Evolutionary conservation across 2,888 invertebrate species (phyloP).

Genomic region (Pseudeuparius sepicola): DNA sequence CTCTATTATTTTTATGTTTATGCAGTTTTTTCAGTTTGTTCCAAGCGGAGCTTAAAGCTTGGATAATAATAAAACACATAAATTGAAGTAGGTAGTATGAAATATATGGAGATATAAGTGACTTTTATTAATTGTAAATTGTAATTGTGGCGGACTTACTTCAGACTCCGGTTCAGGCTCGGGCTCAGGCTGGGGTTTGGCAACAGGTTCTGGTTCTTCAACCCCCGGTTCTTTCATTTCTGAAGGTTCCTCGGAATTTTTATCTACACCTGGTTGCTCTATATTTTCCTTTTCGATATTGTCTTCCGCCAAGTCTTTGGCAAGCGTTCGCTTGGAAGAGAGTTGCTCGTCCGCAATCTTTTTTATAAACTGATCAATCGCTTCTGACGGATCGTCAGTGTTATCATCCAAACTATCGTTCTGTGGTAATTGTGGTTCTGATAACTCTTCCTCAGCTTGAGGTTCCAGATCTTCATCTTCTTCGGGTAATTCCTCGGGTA

Average conservation of each 20-base stretch:
- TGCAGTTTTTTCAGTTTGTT: too few species aligned
- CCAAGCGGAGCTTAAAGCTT: too few species aligned
- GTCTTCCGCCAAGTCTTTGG: slow-evolving; percentile 9
- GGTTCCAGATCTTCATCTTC: too few species aligned
- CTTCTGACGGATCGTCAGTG: slow-evolving; percentile 18
- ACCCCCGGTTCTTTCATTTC: not conserved
- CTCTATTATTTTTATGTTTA: too few species aligned
- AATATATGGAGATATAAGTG: too few species aligned
- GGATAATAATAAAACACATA: too few species aligned
- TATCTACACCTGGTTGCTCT: not conserved
- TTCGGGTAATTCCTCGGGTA: too few species aligned
- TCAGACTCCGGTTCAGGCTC: too few species aligned
- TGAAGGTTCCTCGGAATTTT: not conserved
- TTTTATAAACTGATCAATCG: slow-evolving; percentile 20
- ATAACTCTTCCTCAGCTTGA: slow-evolving; percentile 4
- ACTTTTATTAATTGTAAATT: too few species aligned
- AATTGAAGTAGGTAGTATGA: too few species aligned
- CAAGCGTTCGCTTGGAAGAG: slow-evolving; percentile 19
- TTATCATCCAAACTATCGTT: slow-evolving; percentile 9
- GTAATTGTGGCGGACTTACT: too few species aligned
- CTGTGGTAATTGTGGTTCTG: slow-evolving; percentile 5
- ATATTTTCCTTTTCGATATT: not conserved
- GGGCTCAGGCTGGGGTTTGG: too few species aligned
- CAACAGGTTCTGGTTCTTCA: not conserved
- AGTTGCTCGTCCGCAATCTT: slow-evolving; percentile 22